Evolutionary conservation across 2,113 vertebrate genomes (phyloP).

Genomic region (Pteruthius melanotis): DNA sequence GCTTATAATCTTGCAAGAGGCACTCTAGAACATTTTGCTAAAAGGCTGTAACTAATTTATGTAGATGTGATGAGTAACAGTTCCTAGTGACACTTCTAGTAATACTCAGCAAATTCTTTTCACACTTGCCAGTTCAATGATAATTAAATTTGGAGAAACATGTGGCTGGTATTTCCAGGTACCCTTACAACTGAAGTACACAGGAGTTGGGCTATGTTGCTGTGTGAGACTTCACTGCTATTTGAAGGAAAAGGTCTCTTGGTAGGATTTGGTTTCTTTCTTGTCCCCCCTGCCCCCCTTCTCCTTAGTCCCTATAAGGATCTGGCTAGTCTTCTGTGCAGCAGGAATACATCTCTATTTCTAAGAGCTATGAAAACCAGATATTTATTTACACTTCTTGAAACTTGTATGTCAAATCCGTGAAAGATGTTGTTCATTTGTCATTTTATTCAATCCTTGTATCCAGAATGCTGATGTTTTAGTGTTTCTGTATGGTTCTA

Average conservation of each 20-base stretch:
- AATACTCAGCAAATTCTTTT: neutral
- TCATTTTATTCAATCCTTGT: neutral
- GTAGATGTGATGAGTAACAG: neutral
- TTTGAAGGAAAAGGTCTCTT: neutral
- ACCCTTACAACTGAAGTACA: neutral
- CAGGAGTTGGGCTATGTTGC: neutral
- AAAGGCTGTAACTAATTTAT: neutral
- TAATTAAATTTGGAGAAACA: neutral
- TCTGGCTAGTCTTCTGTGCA: neutral
- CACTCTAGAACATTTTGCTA: neutral
- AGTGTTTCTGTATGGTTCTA: neutral
- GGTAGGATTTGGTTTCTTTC: neutral
- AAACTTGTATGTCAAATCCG: neutral
- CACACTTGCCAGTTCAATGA: neutral
- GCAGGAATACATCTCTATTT: neutral
- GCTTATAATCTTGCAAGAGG: neutral
- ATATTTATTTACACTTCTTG: neutral
- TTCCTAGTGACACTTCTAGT: neutral
- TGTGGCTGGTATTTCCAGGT: neutral
- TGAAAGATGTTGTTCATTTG: neutral
- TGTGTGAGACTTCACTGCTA: neutral
- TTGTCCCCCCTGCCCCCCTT: fast-evolving
- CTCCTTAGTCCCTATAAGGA: neutral
- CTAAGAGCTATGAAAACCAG: neutral
- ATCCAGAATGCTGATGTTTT: neutral